Evolutionary conservation across 2,888 invertebrate genomes (phyloP).

Genomic region (Muscina levida): DNA sequence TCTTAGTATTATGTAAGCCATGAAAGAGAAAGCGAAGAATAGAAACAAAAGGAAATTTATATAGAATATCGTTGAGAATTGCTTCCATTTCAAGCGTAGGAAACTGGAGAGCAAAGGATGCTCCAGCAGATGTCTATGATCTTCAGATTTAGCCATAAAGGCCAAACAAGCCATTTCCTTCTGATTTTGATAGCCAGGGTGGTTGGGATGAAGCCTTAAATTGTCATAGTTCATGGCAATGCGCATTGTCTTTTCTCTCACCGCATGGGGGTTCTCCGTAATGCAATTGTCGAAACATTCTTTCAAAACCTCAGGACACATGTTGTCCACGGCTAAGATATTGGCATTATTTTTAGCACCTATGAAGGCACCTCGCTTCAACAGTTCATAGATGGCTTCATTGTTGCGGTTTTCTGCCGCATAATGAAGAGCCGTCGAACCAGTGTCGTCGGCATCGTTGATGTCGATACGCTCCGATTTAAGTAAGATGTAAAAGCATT

Average conservation of each 20-base stretch:
- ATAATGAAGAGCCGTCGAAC: conserved; percentile 87
- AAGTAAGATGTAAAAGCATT: conserved; percentile 84
- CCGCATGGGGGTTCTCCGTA: conserved; percentile 83
- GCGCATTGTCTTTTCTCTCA: conserved; percentile 86
- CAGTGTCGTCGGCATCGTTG: conserved; percentile 83
- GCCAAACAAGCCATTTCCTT: conserved; percentile 88
- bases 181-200: too few relatives aligned
- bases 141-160: conserved; percentile 85
- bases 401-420: conserved; percentile 86
- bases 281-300: conserved; percentile 88
- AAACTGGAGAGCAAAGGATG: conserved; percentile 91
- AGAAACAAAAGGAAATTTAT: conserved; percentile 87
- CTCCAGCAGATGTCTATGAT: conserved; percentile 85
- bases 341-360: conserved; percentile 84
- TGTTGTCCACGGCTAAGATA: conserved; percentile 86
- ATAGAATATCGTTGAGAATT: conserved; percentile 86
- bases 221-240: conserved; percentile 87
- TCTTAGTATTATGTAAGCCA: conserved; percentile 85
- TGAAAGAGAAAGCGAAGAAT: conserved; percentile 84
- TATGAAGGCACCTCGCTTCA: conserved; percentile 87
- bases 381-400: conserved; percentile 83
- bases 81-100: conserved; percentile 89
- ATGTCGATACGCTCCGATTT: conserved; percentile 82
- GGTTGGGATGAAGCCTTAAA: conserved; percentile 81
- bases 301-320: conserved; percentile 85